phyloP scores from a whole-genome alignment of 2,888 invertebrate species.

The Plebejus anna region DNA sequence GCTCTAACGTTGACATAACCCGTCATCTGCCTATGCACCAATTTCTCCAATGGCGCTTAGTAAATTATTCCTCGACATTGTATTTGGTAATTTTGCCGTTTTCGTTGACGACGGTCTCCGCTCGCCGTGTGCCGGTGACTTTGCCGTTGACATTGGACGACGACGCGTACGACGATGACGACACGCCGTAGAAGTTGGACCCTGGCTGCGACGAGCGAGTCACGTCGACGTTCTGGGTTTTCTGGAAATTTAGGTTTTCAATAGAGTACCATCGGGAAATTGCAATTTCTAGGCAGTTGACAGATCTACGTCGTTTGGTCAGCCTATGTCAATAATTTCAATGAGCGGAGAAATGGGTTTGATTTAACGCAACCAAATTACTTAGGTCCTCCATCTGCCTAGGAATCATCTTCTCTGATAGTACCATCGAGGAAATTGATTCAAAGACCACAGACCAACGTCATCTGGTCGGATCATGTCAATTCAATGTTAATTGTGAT shows the following conservation, averaged over 20 bases:
- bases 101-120: slow-evolving; percentile 84
- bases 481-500: no score
- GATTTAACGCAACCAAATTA: no score
- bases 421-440: no score
- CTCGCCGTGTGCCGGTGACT: slow-evolving; percentile 71
- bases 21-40: neutral
- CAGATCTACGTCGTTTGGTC: no score
- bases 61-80: slow-evolving; percentile 59
- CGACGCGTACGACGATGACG: slow-evolving; percentile 82
- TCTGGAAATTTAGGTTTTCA: slow-evolving; percentile 52
- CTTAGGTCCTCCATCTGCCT: no score
- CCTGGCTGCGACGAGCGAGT: slow-evolving; percentile 43
- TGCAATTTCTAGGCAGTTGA: no score
- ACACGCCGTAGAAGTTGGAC: slow-evolving; percentile 73
- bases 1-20: neutral
- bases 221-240: slow-evolving; percentile 69
- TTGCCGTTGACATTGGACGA: slow-evolving; percentile 82
- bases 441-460: no score
- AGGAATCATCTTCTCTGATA: no score
- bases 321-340: no score
- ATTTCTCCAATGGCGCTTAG: neutral
- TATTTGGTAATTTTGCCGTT: slow-evolving; percentile 86
- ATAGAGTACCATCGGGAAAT: neutral
- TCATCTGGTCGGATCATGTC: no score
- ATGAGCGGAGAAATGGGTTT: no score